Base-by-base conservation (phyloP, 2,113 vertebrate species). In the Thunnus maccoyii region DNA sequence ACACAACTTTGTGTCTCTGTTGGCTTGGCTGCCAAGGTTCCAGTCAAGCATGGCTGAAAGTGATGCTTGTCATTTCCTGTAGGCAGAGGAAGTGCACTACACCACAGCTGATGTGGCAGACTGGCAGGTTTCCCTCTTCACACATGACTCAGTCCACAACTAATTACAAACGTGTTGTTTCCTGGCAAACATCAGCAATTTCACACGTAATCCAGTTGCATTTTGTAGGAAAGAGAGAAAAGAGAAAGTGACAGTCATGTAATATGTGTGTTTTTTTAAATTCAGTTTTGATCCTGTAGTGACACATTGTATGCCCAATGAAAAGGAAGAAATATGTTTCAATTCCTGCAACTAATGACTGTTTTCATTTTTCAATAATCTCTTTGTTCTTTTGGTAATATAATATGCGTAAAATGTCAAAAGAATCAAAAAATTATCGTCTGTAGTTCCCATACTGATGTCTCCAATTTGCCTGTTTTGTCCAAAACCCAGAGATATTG, bases 71-170 rank as follows among this genome's bases (percentile, higher is more conserved):
- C 72, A 47, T 85, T 87, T 89, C 87, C 87, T 88, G 76, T 81
- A 55, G 76, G 78, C 70, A 78, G 80, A 86, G 80, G 76, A 88
- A 78, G 80, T 66, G 62, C 74, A 70, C 63, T 32, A 52, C 80
- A 48, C 65, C 76, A 20, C 83, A 70, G 72, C 86, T 81, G 76
- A 88, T 84, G 71, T 65, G 80, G 80, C 77, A 76, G 87, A 83
- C 84, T 86, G 83, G 64, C 87, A 90, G 80, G 75, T 88, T 82
- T 89, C 76, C 76, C 65, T 86, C 67, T 70, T 90, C 78, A 84
- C 83, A 73, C 89, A 86, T 70, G 65, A 87, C 71, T 87, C 82
- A 70, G 79, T 64, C 66, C 11, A 13, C 3, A 69, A 65, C 44
- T 88, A 67, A 91, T 84, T 83, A 84, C 67, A 47, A 79, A 78